Evolutionary conservation across 2,113 vertebrate species (phyloP).

Genomic region (Cyprinodon variegatus): DNA sequence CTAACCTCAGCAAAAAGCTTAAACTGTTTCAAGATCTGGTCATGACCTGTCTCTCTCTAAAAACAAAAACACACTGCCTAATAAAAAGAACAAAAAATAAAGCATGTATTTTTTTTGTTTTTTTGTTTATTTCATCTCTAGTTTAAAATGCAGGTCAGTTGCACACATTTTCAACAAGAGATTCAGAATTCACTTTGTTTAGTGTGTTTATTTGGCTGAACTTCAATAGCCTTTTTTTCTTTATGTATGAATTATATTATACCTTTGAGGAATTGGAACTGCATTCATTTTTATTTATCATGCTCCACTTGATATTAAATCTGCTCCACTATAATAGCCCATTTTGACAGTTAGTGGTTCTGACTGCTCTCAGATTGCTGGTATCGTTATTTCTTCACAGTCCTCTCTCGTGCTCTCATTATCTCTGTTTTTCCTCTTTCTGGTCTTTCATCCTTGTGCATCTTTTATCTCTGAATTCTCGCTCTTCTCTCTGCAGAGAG

Average conservation of each 20-base stretch:
- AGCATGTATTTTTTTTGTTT: neutral
- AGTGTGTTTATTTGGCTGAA: conserved; percentile 9
- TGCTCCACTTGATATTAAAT: conserved; percentile 37
- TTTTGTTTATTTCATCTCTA: neutral
- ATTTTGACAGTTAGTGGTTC: conserved; percentile 43
- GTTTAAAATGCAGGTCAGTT: neutral
- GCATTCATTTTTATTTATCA: conserved; percentile 23
- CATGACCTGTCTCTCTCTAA: neutral
- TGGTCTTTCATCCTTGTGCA: conserved; percentile 7
- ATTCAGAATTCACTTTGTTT: neutral
- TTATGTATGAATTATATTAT: conserved; percentile 21
- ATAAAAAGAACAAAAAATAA: neutral
- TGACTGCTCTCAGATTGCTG: conserved; percentile 26
- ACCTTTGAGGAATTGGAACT: conserved; percentile 39
- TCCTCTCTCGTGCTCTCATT: conserved; percentile 58
- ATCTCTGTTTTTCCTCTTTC: conserved; percentile 28
- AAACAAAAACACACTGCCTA: neutral
- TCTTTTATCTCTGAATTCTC: conserved; percentile 16
- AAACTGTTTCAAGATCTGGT: neutral
- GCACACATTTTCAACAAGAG: neutral
- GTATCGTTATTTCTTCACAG: conserved; percentile 14
- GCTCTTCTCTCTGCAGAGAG: conserved; percentile 65
- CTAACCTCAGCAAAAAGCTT: neutral
- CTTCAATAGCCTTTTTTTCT: conserved; percentile 27
- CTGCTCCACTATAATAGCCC: conserved; percentile 30